phyloP scores from a whole-genome alignment of 2,113 vertebrate species.

The Eulacestoma nigropectus region DNA sequence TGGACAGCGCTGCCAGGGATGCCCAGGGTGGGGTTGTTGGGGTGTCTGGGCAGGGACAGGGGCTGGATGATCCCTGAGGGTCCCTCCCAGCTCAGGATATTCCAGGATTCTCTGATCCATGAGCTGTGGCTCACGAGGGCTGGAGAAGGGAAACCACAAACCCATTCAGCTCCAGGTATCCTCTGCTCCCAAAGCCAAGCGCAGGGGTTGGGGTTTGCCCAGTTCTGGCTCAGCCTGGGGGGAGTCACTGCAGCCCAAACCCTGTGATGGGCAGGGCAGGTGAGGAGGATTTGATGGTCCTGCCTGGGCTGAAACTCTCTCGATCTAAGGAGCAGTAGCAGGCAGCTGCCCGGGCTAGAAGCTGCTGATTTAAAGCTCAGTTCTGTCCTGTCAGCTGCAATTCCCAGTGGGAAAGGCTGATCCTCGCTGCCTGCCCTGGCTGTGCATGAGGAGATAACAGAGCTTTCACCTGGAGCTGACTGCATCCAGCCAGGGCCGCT shows the following conservation, averaged over 20 bases:
- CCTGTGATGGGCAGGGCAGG: neutral
- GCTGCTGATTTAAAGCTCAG: neutral
- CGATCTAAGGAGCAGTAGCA: neutral
- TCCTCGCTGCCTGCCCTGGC: neutral
- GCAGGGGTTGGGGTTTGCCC: neutral
- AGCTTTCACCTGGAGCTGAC: neutral
- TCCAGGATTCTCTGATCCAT: accelerated
- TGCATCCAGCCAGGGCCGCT: neutral
- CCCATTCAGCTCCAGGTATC: neutral
- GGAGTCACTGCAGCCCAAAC: neutral
- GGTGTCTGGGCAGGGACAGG: neutral
- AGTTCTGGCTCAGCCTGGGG: neutral
- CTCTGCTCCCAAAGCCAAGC: accelerated
- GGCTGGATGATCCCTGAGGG: neutral
- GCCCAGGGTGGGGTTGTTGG: neutral
- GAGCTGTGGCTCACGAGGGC: accelerated
- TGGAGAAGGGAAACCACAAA: neutral
- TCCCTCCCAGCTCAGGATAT: neutral
- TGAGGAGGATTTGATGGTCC: neutral
- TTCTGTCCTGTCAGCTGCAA: neutral
- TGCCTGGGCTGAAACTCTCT: neutral
- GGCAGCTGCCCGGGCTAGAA: neutral
- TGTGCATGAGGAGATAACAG: neutral
- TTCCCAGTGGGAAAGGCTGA: neutral
- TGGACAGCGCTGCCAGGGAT: neutral